These are phyloP conservation scores for Marmota flaviventris DNA, from an alignment of 2,113 vertebrate genomes.

Conservation along the genomic window DNA sequence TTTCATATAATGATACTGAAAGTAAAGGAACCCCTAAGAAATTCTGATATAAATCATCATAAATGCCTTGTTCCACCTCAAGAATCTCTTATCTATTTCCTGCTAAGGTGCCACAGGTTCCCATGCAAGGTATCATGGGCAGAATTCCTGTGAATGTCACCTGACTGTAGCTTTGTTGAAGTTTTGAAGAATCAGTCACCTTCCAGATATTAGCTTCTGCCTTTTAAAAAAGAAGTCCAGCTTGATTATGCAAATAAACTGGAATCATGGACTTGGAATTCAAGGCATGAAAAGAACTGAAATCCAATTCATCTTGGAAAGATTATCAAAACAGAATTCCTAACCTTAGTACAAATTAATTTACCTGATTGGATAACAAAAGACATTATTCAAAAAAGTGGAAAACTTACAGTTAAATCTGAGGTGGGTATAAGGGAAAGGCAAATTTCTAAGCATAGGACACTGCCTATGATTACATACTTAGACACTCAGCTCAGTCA, in stretches of 20 bases:
- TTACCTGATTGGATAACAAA: neutral
- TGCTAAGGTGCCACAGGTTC: no score
- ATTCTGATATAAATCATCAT: neutral
- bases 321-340: neutral
- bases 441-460: neutral
- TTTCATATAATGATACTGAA: conserved; percentile 19
- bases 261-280: neutral
- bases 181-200: neutral
- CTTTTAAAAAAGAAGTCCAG: neutral
- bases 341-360: neutral
- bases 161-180: neutral
- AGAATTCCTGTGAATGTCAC: neutral
- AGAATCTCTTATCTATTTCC: neutral
- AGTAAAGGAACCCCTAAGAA: neutral
- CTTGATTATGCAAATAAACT: neutral
- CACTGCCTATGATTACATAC: neutral
- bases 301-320: conserved; percentile 20
- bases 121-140: neutral
- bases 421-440: neutral
- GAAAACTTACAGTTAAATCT: neutral
- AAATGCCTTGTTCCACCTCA: neutral
- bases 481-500: neutral
- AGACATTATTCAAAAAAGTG: neutral
- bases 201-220: neutral
- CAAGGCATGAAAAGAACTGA: conserved; percentile 3